A percentile compares a stretch with the other conserved stretches of the same genome.
These are phyloP conservation scores for Zapornia atra DNA, from an alignment of 2,113 vertebrate genomes.

Conservation along the genomic window DNA sequence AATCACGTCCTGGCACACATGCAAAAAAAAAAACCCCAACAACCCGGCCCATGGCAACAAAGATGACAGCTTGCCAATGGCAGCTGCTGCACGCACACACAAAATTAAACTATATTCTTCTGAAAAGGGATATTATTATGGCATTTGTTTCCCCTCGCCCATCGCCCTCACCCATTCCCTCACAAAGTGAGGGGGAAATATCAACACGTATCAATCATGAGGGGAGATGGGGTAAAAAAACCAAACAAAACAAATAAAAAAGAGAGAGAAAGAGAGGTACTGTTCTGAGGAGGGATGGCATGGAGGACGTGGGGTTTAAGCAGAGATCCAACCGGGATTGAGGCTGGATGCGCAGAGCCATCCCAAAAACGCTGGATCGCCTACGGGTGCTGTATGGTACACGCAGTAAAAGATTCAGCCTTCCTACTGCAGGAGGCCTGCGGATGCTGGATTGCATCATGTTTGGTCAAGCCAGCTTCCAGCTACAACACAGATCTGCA, in stretches of 20 bases:
- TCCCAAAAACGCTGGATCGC: neutral
- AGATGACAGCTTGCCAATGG: constrained; percentile 72
- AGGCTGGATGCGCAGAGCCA: neutral
- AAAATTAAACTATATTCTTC: constrained; percentile 70
- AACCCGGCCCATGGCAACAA: constrained; percentile 76
- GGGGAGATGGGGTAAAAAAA: neutral
- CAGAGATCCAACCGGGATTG: neutral
- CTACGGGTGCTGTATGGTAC: accelerated
- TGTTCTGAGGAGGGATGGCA: neutral
- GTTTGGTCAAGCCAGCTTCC: neutral
- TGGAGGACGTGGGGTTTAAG: neutral
- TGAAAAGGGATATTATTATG: constrained; percentile 64
- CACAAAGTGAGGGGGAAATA: constrained; percentile 38
- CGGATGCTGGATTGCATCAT: neutral
- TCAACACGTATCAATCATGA: neutral
- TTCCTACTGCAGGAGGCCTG: accelerated
- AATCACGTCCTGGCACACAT: constrained; percentile 72
- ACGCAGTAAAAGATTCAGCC: neutral
- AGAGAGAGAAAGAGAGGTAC: neutral
- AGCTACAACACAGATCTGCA: neutral
- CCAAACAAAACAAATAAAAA: no score
- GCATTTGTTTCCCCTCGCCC: constrained; percentile 59
- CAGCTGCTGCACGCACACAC: constrained; percentile 71
- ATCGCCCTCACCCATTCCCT: constrained; percentile 56
- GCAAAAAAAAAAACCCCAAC: constrained; percentile 19